Conservation (phyloP, 1,140 invertebrate species). For the Sycobia sp. region DNA sequence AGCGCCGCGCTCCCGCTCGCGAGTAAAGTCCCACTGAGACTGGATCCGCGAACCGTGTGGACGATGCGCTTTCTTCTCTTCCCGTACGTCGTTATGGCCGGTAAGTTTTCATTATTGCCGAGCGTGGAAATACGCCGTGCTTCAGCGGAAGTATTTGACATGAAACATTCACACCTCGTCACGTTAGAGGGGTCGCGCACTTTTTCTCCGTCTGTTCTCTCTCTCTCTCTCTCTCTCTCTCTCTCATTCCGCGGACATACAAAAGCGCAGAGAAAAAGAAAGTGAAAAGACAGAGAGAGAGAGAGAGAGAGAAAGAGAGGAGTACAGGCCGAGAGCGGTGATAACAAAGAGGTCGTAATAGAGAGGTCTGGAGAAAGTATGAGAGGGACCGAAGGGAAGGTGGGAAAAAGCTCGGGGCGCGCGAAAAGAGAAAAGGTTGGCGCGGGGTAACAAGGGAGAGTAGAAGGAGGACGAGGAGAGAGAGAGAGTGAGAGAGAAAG, state of each 20-base stretch:
- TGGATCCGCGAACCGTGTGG: no score
- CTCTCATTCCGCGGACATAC: background rate
- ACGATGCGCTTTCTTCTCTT: no score
- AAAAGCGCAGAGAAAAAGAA: conserved; percentile 2
- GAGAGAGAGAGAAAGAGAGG: background rate
- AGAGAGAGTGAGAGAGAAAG: background rate
- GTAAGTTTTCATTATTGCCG: background rate
- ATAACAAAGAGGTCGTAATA: conserved; percentile 18
- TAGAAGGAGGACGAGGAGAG: background rate
- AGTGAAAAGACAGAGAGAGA: background rate
- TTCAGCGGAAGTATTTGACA: background rate
- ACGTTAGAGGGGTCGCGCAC: no score
- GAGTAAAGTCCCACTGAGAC: no score
- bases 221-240: background rate
- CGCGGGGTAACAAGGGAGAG: no score
- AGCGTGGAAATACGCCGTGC: background rate
- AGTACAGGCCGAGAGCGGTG: background rate
- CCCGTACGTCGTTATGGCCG: no score
- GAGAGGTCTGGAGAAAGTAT: conserved; percentile 3
- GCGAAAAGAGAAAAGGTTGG: no score
- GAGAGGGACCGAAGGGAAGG: background rate
- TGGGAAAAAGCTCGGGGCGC: background rate
- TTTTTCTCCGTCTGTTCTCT: no score
- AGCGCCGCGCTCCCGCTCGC: no score
- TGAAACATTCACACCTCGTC: conserved; percentile 9